phyloP scores from a whole-genome alignment of 2,113 vertebrate genomes.

The Suricata suricatta region DNA sequence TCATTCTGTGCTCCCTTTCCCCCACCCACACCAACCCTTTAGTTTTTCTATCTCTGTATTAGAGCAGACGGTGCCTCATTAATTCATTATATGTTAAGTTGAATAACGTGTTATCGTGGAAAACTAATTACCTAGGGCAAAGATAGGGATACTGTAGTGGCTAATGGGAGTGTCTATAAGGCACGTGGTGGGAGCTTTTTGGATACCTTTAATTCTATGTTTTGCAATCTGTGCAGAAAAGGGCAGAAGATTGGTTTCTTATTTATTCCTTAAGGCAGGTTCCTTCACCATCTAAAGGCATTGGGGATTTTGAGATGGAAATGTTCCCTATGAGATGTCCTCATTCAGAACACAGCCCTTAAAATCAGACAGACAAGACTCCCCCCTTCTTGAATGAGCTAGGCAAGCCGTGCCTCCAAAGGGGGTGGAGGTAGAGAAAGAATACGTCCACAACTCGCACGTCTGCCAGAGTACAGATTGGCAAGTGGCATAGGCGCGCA shows the following conservation, averaged over 20 bases:
- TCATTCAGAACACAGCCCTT: conserved; percentile 65
- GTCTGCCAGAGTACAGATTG: neutral
- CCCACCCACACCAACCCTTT: neutral
- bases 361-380: conserved; percentile 8
- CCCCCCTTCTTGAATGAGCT: conserved; percentile 15
- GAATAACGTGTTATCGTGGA: neutral
- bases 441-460: conserved; percentile 2
- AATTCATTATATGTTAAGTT: neutral
- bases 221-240: neutral
- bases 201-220: neutral
- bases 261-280: neutral
- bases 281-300: neutral
- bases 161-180: neutral
- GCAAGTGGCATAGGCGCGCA: conserved; percentile 38
- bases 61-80: neutral
- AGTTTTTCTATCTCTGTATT: neutral
- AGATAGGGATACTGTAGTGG: neutral
- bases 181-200: neutral
- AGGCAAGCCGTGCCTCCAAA: conserved; percentile 27
- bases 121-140: conserved; percentile 56
- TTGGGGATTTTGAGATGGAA: conserved; percentile 15
- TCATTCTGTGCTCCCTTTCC: neutral
- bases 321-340: neutral
- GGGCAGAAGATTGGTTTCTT: neutral
- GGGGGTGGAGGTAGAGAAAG: conserved; percentile 4